phyloP scores from a whole-genome alignment of 2,113 vertebrate genomes.

The Protobothrops mucrosquamatus region DNA sequence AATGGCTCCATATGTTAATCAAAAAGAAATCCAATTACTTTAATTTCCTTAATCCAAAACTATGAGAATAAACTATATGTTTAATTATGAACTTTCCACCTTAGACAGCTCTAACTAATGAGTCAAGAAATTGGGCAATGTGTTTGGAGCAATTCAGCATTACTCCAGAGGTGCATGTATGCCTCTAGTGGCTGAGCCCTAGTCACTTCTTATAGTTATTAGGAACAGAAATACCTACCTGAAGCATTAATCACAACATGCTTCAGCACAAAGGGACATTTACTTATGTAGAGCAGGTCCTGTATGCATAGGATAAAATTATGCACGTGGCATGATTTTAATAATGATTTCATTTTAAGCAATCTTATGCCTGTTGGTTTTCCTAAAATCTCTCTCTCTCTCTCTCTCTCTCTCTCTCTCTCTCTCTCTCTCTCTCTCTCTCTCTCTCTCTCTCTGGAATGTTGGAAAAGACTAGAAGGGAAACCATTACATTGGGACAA shows the following conservation, averaged over 20 bases:
- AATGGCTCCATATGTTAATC: conserved; percentile 53
- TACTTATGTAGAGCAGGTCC: conserved; percentile 57
- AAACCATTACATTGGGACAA: too few relatives aligned
- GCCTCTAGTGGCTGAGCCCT: conserved; percentile 27
- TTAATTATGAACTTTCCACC: conserved; percentile 78
- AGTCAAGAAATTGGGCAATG: conserved; percentile 65
- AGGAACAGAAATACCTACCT: conserved; percentile 58
- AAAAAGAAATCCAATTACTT: conserved; percentile 67
- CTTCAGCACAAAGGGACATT: conserved; percentile 45
- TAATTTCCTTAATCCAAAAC: conserved; percentile 65
- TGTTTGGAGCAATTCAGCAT: conserved; percentile 67
- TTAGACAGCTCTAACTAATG: conserved; percentile 77
- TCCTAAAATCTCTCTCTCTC: too few relatives aligned
- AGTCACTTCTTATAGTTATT: conserved; percentile 70
- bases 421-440: too few relatives aligned
- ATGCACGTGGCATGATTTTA: neutral
- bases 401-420: too few relatives aligned
- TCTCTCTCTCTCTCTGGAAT: accelerated
- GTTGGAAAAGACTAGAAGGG: too few relatives aligned
- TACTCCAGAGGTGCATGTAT: conserved; percentile 65
- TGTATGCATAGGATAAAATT: neutral
- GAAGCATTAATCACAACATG: conserved; percentile 68
- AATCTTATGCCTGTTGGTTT: conserved; percentile 29
- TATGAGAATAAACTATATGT: conserved; percentile 68
- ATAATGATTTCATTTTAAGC: conserved; percentile 32